Evolutionary conservation across 1,140 invertebrate genomes (phyloP).

Genomic region (Drosophila mauritiana): DNA sequence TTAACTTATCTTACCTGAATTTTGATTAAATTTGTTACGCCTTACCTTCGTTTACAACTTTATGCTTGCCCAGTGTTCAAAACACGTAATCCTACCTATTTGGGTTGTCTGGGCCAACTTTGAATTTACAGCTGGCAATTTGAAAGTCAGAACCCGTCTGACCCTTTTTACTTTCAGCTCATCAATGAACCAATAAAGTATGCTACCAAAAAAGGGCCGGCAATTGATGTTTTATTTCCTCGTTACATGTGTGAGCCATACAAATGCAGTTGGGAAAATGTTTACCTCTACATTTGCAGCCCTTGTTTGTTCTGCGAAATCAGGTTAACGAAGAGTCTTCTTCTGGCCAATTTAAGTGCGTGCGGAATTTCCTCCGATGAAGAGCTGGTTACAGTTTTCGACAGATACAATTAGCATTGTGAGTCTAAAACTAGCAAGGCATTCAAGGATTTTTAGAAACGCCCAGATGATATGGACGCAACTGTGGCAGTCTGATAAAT

Average conservation of each 20-base stretch:
- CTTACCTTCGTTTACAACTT: not conserved
- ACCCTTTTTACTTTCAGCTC: conserved; percentile 33
- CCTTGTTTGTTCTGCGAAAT: conserved; percentile 40
- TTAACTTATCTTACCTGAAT: not conserved
- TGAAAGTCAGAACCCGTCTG: conserved; percentile 35
- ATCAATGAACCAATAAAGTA: conserved; percentile 45
- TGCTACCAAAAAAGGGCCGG: conserved; percentile 12
- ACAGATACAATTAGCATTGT: conserved; percentile 39
- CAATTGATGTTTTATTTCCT: conserved; percentile 39
- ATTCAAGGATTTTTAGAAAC: conserved; percentile 21
- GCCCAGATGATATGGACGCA: conserved; percentile 2
- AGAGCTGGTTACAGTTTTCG: not conserved
- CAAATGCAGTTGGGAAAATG: conserved; percentile 27
- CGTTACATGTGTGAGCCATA: conserved; percentile 32
- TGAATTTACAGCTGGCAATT: conserved; percentile 45
- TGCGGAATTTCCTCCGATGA: conserved; percentile 7
- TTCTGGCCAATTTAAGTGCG: conserved; percentile 9
- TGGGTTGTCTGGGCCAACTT: conserved; percentile 23
- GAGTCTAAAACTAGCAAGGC: not conserved
- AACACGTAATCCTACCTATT: conserved; percentile 38
- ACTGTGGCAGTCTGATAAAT: conserved; percentile 42
- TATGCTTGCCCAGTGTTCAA: not conserved
- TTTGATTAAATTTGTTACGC: conserved; percentile 4
- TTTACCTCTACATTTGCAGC: conserved; percentile 20
- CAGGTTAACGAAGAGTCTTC: conserved; percentile 36